Base-by-base conservation (phyloP, 2,888 invertebrate genomes). In the Heliconius charithonia region DNA sequence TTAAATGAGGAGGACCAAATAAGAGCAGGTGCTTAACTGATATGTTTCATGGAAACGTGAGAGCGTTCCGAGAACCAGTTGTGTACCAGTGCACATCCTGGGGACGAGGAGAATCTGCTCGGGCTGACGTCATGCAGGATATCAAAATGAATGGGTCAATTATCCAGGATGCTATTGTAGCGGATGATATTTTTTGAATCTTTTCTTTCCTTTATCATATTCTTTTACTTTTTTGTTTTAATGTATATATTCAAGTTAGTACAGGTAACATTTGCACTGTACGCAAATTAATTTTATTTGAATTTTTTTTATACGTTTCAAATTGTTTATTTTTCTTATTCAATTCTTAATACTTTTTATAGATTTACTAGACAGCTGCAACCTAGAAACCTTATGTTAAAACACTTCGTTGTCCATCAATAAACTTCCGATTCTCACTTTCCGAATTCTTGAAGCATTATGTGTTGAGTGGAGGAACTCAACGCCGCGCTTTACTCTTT, bases 11-110 rank as follows among this genome's bases (percentile, higher is more conserved):
- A 85, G 86, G 84, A 85, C 87, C 88, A 87, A 89, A 91, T 88
- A 86, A 86, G 87, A 88, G 89, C 92, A 93, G 93, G 92, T 93
- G 92, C 84, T 84, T 86, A 87, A 89, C 87, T 87, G 89, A 87
- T 86, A 83, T 84, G 85, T 80, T 91, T 89, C 89, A 88, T 87
- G 87, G 89, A 92, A 91, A 85, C 87, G 87, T 89, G 88, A 89
- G 87, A 87, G 85, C 89, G 86, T 91, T 91, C 89, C 83, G 81
- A 88, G 89, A 92, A 92, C 90, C 88, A 83, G 90, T 89, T 87
- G 85, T 84, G 81, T 84, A 80, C 19, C 19, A 51, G 51, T 41
- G 41, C 41, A 37, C 76, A 80, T 79, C 86, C 83, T 81, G 81
- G 83, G 83, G 82, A 80, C 76, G 76, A 81, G 82, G 82, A 81